Base-by-base conservation (phyloP, 2,888 invertebrate species). In the Apoderus coryli region DNA sequence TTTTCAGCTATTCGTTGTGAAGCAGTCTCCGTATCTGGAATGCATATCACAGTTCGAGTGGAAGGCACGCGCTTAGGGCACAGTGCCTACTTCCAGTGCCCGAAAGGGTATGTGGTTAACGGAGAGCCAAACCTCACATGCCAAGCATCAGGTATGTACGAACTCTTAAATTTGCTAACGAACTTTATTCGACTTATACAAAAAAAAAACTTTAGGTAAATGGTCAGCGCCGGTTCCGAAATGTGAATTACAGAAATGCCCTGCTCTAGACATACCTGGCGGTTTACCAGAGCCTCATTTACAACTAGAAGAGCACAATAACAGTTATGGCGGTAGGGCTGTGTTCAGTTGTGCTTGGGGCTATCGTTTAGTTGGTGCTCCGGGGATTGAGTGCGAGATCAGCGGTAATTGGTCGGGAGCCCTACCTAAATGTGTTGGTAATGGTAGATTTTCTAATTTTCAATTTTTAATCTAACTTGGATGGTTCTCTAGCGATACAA, bases 341-440 rank as follows among this genome's bases (percentile, higher is more conserved):
- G 69, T 78, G 43, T 88, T 86, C 61, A 71, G 74, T 40, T 88
- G 88, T 52, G 71, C 81, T 38, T 82, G 81, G 76, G 85, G 86
- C 32, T 81, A 84, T 55, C 66, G 72, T 37, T 65, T 88, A 29
- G 64, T 67, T 29, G 88, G 86, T 7, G 65, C 74, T 25, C 77
- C 80, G 4, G 79, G 76, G 16, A 64, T 86, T 36, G 79, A 77
- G 55, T 88, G 88, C 57, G 76, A 77, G 51, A 67, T 73, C 29
- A 73, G 75, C 52, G 84, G 84, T 33, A 67, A 64, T 37, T 88
- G 86, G 85, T 79, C 78, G 33, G 79, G 78, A 22, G 66, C 71
- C 23, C 64, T 75, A 40, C 86, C 86, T 11, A 65, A 67, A 42
- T 88, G 86, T 56, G 61, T 69, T 46, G 77, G 84, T 84, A 57